Evolutionary conservation across 2,797 vertebrate species (phyloP).

Genomic region (Falco peregrinus): DNA sequence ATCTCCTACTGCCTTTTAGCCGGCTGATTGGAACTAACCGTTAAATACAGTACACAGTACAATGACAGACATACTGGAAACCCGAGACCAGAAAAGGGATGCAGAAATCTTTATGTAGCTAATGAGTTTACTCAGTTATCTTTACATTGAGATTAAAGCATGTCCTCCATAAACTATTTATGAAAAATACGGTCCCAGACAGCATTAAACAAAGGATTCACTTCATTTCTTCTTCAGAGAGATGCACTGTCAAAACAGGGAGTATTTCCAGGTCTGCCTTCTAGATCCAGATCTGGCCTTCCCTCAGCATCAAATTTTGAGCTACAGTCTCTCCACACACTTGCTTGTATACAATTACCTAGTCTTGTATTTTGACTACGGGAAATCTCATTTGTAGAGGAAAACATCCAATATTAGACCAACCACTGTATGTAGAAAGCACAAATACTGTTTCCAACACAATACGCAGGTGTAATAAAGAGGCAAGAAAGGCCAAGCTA

Average conservation of each 20-base stretch:
- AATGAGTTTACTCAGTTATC: not conserved
- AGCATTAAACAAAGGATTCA: not conserved
- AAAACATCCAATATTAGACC: not conserved
- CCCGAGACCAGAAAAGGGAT: not conserved
- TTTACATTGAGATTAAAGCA: not conserved
- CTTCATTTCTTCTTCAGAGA: not conserved
- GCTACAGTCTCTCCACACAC: not conserved
- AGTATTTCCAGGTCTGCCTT: not conserved
- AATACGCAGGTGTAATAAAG: no score
- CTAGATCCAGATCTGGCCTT: not conserved
- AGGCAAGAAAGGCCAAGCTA: not conserved
- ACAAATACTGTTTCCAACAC: fast-evolving
- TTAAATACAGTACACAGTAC: not conserved
- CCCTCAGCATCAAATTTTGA: not conserved
- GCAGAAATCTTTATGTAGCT: fast-evolving
- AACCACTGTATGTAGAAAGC: fast-evolving
- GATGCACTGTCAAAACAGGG: not conserved
- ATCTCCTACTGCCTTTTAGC: not conserved
- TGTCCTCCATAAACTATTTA: not conserved
- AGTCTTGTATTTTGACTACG: not conserved
- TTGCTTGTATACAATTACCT: no score
- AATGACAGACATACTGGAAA: not conserved
- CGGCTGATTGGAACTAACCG: not conserved
- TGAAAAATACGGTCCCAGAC: not conserved
- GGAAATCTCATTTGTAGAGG: not conserved